Percentiles rank a stretch among this genome's conserved stretches.
Conservation (phyloP, 2,797 vertebrate genomes). For the Potorous gilbertii region DNA sequence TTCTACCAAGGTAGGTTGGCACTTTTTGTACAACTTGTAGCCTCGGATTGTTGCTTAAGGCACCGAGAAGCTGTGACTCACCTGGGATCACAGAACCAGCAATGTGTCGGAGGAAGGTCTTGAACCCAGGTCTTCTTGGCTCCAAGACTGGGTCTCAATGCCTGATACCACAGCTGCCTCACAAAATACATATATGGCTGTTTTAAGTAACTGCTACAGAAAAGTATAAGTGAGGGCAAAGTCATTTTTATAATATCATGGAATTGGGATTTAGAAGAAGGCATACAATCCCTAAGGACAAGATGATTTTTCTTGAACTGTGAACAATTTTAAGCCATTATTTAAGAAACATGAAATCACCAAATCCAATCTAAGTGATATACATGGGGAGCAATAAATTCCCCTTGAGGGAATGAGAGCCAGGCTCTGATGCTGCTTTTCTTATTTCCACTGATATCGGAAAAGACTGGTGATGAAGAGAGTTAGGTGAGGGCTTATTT, state of each 20-base stretch:
- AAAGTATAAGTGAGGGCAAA: neutral
- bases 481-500: neutral
- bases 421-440: neutral
- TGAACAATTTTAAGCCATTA: neutral
- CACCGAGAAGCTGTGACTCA: neutral
- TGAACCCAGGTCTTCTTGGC: neutral
- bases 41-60: neutral
- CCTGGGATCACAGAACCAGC: neutral
- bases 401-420: neutral
- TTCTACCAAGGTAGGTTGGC: neutral
- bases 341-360: neutral
- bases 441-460: neutral
- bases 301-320: neutral
- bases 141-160: neutral
- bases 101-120: neutral
- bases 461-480: neutral
- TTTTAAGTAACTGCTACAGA: neutral
- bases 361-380: neutral
- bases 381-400: neutral
- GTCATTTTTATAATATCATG: neutral
- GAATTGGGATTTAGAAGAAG: neutral
- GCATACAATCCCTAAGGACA: neutral
- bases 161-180: neutral
- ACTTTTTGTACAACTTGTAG: neutral
- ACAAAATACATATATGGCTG: neutral